A percentile compares a stretch with the other conserved stretches of the same genome.
Conservation (phyloP, 1,140 invertebrate species). For the Carposina sasakii region DNA sequence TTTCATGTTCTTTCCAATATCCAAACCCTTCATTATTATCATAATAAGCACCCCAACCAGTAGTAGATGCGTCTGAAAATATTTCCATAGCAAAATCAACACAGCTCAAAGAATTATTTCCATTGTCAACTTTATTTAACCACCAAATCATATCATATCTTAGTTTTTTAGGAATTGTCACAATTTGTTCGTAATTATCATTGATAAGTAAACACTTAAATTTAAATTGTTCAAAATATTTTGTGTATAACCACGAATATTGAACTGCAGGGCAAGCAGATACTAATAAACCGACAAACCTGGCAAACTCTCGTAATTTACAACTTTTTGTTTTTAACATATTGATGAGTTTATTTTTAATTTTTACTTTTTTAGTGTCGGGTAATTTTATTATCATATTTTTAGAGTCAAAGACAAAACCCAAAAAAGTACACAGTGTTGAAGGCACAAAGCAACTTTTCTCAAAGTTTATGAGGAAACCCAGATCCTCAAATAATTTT, state of each 20-base stretch:
- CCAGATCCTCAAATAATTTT: background rate
- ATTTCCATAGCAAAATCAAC: background rate
- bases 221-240: slow-evolving; percentile 1
- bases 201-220: background rate
- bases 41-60: background rate
- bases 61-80: background rate
- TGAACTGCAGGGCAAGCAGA: slow-evolving; percentile 9
- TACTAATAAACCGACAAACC: slow-evolving; percentile 3
- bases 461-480: background rate
- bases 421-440: background rate
- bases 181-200: background rate
- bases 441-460: background rate
- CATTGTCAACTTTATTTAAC: background rate
- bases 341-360: background rate
- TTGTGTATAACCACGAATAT: slow-evolving; percentile 7
- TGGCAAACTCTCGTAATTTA: slow-evolving; percentile 10
- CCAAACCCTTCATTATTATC: background rate
- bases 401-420: background rate
- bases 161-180: background rate
- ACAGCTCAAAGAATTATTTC: background rate
- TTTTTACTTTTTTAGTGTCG: background rate
- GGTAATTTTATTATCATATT: background rate
- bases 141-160: background rate
- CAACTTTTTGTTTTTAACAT: background rate
- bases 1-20: slow-evolving; percentile 6